phyloP scores from a whole-genome alignment of 2,797 vertebrate species.

The Danionella dracula region DNA sequence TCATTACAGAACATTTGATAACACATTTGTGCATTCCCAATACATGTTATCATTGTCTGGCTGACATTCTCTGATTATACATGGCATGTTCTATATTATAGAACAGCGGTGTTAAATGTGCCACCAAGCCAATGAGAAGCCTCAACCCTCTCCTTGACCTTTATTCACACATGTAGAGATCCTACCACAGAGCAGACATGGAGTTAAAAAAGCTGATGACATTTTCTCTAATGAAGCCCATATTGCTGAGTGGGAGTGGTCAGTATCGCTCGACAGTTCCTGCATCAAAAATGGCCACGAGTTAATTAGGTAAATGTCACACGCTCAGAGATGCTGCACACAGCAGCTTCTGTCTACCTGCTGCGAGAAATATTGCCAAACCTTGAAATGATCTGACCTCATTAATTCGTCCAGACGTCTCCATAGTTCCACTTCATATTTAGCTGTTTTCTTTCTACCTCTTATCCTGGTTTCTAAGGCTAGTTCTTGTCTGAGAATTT shows the following conservation, averaged over 20 bases:
- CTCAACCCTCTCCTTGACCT: conserved; percentile 39
- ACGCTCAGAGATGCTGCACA: conserved; percentile 62
- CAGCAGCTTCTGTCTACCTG: conserved; percentile 60
- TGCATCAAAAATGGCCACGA: conserved; percentile 55
- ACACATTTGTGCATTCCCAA: not conserved
- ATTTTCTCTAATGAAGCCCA: conserved; percentile 53
- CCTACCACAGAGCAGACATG: not conserved
- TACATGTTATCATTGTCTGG: conserved; percentile 7
- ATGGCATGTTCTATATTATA: not conserved
- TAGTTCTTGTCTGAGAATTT: conserved; percentile 24
- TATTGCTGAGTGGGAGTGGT: conserved; percentile 33
- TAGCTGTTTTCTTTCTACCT: conserved; percentile 25
- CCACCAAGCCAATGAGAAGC: conserved; percentile 30
- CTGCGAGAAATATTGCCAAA: conserved; percentile 70
- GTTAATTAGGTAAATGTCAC: conserved; percentile 82
- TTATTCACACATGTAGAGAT: conserved; percentile 1
- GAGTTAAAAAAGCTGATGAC: conserved; percentile 31
- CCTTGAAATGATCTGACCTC: conserved; percentile 70
- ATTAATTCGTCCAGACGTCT: conserved; percentile 80
- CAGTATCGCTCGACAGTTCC: conserved; percentile 46
- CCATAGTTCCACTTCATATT: conserved; percentile 61
- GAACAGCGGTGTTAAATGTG: conserved; percentile 2
- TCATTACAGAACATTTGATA: not conserved
- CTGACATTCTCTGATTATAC: not conserved
- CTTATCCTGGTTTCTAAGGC: no score